phyloP scores from a whole-genome alignment of 1,140 invertebrate species.

The Forficula auricularia region DNA sequence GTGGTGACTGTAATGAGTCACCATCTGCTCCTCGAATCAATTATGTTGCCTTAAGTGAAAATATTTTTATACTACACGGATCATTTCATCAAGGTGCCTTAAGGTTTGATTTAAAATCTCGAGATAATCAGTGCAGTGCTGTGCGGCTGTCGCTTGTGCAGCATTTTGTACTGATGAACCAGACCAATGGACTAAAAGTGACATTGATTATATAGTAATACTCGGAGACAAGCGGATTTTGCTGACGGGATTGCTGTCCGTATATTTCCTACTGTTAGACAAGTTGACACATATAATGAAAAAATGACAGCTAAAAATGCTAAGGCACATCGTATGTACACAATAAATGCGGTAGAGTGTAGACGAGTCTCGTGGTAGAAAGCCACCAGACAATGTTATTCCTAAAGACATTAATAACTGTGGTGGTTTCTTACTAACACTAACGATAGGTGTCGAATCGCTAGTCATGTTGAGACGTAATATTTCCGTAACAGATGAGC shows the following conservation, averaged over 20 bases:
- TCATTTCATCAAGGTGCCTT: too few relatives aligned
- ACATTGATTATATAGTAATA: too few relatives aligned
- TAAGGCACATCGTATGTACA: conserved; percentile 5
- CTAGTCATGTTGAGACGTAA: conserved; percentile 12
- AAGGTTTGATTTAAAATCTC: too few relatives aligned
- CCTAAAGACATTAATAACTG: conserved; percentile 10
- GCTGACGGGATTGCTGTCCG: conserved; percentile 9
- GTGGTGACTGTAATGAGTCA: too few relatives aligned
- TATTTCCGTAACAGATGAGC: conserved; percentile 4
- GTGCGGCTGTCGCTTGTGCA: too few relatives aligned
- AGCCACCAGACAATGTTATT: conserved; percentile 1
- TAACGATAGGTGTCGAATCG: conserved; percentile 11
- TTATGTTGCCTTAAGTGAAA: too few relatives aligned
- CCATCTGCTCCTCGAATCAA: too few relatives aligned
- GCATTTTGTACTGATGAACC: too few relatives aligned
- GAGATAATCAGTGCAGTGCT: too few relatives aligned
- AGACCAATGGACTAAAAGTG: too few relatives aligned
- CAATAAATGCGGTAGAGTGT: conserved; percentile 9
- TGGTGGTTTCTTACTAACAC: conserved; percentile 9
- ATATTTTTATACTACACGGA: too few relatives aligned
- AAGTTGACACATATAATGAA: conserved; percentile 9
- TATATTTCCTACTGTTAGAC: conserved; percentile 11
- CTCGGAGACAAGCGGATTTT: too few relatives aligned
- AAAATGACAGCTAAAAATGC: conserved; percentile 5
- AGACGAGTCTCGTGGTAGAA: conserved; percentile 3